Percentiles rank a stretch among this genome's conserved stretches.
phyloP scores from a whole-genome alignment of 2,797 vertebrate species.

The Phoxinus dragarum region DNA sequence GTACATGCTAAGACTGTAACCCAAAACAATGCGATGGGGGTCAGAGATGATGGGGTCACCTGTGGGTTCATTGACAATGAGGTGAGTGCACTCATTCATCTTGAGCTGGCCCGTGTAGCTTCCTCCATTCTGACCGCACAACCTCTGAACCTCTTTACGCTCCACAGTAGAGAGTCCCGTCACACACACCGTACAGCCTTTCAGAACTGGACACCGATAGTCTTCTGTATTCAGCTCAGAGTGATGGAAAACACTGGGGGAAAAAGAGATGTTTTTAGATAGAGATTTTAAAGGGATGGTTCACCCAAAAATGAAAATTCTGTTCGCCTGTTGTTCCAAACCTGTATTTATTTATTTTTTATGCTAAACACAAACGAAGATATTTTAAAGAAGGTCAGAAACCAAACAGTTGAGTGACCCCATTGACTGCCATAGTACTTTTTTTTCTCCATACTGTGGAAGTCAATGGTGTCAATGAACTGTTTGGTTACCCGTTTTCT shows the following conservation, averaged over 20 bases:
- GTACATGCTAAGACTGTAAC: neutral
- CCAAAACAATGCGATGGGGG: neutral
- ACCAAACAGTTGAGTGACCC: too few species aligned
- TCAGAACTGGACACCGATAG: constrained; percentile 88
- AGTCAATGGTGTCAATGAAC: too few species aligned
- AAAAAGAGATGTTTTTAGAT: neutral
- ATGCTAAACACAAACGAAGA: too few species aligned
- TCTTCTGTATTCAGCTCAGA: constrained; percentile 85
- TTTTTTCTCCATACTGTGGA: too few species aligned
- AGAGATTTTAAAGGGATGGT: neutral
- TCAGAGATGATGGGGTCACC: constrained; percentile 71
- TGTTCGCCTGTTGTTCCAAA: too few species aligned
- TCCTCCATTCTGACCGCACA: constrained; percentile 87
- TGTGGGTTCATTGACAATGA: constrained; percentile 93
- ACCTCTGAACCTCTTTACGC: constrained; percentile 89
- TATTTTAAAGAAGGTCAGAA: too few species aligned
- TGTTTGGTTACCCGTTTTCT: too few species aligned
- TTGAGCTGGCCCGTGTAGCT: constrained; percentile 93
- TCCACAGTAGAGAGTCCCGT: constrained; percentile 88
- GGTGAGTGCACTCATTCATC: constrained; percentile 98
- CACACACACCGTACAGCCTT: constrained; percentile 92
- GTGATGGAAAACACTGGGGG: constrained; percentile 83
- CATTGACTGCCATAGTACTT: too few species aligned
- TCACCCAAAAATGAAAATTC: too few species aligned
- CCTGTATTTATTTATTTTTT: too few species aligned